Percentiles rank a stretch among this genome's conserved stretches.
Evolutionary conservation across 2,888 invertebrate genomes (phyloP).

Genomic region (Drosophila rellima): DNA sequence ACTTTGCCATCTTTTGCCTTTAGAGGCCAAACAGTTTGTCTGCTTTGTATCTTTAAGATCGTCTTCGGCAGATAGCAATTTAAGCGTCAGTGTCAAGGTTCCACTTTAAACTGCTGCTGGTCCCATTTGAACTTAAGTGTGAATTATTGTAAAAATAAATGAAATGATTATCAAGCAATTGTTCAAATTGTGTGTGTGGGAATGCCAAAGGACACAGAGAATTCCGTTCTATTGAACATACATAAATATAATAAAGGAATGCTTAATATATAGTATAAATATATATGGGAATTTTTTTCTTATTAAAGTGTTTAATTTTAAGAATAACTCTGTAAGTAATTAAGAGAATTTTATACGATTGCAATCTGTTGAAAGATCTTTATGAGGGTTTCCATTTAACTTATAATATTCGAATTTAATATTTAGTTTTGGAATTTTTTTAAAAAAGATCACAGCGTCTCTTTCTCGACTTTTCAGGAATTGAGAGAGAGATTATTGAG

Average conservation of each 20-base stretch:
- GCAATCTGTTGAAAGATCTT: neutral
- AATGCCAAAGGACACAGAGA: conserved; percentile 35
- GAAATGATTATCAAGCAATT: conserved; percentile 66
- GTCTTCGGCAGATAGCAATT: conserved; percentile 63
- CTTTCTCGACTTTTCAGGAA: no score
- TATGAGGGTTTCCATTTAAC: neutral
- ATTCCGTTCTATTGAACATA: conserved; percentile 2
- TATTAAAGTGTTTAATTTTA: neutral
- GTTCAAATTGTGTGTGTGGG: conserved; percentile 55
- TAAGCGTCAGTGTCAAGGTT: conserved; percentile 4
- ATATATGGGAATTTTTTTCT: neutral
- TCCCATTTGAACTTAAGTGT: conserved; percentile 43
- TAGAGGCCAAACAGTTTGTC: conserved; percentile 40
- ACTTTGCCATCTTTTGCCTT: conserved; percentile 63
- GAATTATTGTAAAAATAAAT: conserved; percentile 74
- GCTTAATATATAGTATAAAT: neutral
- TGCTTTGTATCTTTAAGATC: conserved; percentile 66
- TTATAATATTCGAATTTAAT: neutral
- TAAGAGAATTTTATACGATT: neutral
- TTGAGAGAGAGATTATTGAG: no score
- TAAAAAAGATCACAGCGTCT: no score
- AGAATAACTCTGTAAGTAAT: neutral
- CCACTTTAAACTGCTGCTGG: conserved; percentile 56
- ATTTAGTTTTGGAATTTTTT: no score
- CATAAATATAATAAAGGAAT: neutral